A percentile compares a stretch with the other conserved stretches of the same genome.
Conservation (phyloP, 2,797 vertebrate genomes). For the Saxicola maurus region DNA sequence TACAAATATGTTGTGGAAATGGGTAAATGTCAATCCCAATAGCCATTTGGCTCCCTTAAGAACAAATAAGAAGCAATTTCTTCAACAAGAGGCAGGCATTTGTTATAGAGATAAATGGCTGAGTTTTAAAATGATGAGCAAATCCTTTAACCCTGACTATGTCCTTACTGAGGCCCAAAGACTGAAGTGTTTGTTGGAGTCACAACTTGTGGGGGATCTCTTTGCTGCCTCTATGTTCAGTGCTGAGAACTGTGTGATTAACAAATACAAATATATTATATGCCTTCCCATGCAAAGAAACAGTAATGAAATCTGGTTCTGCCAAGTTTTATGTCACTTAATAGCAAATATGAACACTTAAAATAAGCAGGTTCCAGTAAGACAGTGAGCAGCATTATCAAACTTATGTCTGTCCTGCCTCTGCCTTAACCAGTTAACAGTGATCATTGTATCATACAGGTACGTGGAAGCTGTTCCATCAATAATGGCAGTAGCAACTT, state of each 20-base stretch:
- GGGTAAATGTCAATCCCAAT: background rate
- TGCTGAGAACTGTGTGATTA: background rate
- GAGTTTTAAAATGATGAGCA: background rate
- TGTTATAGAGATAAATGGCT: background rate
- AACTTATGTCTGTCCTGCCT: background rate
- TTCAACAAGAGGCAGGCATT: background rate
- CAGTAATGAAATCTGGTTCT: background rate
- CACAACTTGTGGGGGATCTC: background rate
- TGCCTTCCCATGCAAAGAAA: background rate
- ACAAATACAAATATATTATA: background rate
- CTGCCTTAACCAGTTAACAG: background rate
- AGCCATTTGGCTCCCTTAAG: background rate
- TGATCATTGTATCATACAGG: background rate
- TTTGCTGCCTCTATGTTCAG: background rate
- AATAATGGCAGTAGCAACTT: background rate
- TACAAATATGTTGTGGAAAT: background rate
- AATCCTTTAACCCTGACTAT: background rate
- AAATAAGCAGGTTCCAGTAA: background rate
- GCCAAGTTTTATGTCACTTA: background rate
- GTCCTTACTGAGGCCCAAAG: background rate
- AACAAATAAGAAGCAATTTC: background rate
- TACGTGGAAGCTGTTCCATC: background rate
- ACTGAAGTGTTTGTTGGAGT: background rate
- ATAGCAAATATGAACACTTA: background rate
- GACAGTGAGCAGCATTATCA: background rate